Conservation (phyloP, 2,888 invertebrate genomes). For the Aphrophora alni region DNA sequence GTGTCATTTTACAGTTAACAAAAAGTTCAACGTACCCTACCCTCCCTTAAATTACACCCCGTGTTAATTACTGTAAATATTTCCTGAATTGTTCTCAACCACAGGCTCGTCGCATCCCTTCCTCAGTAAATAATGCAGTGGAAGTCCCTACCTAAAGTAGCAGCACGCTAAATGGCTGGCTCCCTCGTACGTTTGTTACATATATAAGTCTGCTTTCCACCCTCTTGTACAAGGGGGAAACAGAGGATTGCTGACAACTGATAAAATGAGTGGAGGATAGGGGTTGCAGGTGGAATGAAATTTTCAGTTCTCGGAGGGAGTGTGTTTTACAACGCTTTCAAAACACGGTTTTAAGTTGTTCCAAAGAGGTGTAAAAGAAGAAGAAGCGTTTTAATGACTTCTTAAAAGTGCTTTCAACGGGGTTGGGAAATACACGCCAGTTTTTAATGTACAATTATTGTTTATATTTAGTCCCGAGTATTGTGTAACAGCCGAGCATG, state of each 20-base stretch:
- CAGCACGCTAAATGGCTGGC: not conserved
- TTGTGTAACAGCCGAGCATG: too few species aligned
- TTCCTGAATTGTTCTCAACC: not conserved
- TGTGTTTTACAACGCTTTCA: not conserved
- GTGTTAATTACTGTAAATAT: constrained; percentile 2
- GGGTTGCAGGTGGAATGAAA: not conserved
- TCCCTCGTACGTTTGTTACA: not conserved
- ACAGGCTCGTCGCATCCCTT: not conserved
- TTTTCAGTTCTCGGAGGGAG: not conserved
- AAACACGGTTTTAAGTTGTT: not conserved
- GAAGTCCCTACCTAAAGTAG: too few species aligned
- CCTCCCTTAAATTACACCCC: not conserved
- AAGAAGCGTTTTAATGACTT: not conserved
- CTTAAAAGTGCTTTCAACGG: not conserved
- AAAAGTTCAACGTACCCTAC: too few species aligned
- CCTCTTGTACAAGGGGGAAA: not conserved
- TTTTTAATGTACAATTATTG: not conserved
- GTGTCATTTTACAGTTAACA: not conserved
- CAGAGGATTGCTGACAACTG: not conserved
- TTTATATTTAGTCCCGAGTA: too few species aligned
- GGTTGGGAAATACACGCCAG: not conserved
- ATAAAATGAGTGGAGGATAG: constrained; percentile 1
- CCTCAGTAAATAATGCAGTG: not conserved
- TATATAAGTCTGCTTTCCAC: not conserved
- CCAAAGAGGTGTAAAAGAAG: not conserved